phyloP scores from a whole-genome alignment of 2,888 invertebrate genomes.

The Nudaria mundana region DNA sequence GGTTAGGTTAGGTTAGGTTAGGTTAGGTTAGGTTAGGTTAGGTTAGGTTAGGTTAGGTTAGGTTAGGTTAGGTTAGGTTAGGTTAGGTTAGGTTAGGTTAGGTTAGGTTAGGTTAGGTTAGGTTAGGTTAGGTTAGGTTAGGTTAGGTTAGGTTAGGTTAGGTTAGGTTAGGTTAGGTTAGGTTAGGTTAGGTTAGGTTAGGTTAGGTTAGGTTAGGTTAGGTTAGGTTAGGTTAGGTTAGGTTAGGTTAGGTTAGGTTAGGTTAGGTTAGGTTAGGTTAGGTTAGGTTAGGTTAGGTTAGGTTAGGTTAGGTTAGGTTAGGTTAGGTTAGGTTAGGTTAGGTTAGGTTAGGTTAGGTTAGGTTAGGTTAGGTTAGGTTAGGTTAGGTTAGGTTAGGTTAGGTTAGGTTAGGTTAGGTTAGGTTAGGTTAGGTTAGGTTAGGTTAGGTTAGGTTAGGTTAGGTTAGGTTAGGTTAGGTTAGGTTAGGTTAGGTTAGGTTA shows the following conservation, averaged over 20 bases:
- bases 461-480: conserved; percentile 14
- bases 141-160: conserved; percentile 22
- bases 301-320: conserved; percentile 9
- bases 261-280: conserved; percentile 10
- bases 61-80: conserved; percentile 23
- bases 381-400: conserved; percentile 1
- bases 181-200: conserved; percentile 19
- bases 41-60: conserved; percentile 6
- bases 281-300: conserved; percentile 14
- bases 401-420: conserved; percentile 12
- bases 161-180: conserved; percentile 13
- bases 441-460: conserved; percentile 16
- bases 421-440: conserved; percentile 15
- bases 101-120: conserved; percentile 19
- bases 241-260: conserved; percentile 7
- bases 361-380: conserved; percentile 8
- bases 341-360: conserved; percentile 11
- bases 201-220: conserved; percentile 22
- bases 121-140: conserved; percentile 23
- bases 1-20: conserved; percentile 11
- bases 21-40: conserved; percentile 9
- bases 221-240: conserved; percentile 8
- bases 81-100: conserved; percentile 16
- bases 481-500: conserved; percentile 15
- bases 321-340: conserved; percentile 6